Evolutionary conservation across 2,888 invertebrate genomes (phyloP).

Genomic region (Lydus trimaculatus): DNA sequence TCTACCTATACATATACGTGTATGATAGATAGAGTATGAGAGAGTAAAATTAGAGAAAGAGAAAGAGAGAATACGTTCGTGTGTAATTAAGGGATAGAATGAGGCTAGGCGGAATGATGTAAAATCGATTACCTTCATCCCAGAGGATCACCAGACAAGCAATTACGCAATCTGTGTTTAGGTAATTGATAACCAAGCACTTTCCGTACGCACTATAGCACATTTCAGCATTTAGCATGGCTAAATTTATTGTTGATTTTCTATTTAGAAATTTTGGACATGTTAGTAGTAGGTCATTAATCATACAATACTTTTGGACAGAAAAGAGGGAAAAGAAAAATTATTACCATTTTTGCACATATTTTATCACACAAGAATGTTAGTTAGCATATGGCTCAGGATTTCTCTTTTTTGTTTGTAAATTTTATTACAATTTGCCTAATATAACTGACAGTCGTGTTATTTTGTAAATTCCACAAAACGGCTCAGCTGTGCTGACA

Average conservation of each 20-base stretch:
- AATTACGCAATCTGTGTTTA: slow-evolving; percentile 67
- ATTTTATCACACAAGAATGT: slow-evolving; percentile 10
- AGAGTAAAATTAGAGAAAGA: not conserved
- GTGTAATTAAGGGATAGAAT: slow-evolving; percentile 53
- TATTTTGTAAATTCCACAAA: not conserved
- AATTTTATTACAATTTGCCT: not conserved
- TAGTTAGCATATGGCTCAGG: too few species aligned
- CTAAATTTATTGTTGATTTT: not conserved
- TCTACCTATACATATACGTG: not conserved
- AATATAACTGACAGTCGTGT: not conserved
- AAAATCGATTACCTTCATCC: slow-evolving; percentile 57
- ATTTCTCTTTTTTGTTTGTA: too few species aligned
- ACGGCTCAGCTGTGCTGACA: not conserved
- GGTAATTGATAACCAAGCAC: slow-evolving; percentile 68
- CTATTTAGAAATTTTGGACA: not conserved
- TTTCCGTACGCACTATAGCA: slow-evolving; percentile 25
- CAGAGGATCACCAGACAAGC: slow-evolving; percentile 64
- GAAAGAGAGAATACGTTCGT: slow-evolving; percentile 34
- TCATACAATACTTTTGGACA: not conserved
- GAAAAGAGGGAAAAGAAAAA: not conserved
- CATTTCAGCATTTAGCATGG: not conserved
- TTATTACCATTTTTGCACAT: slow-evolving; percentile 1
- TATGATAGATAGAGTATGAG: not conserved
- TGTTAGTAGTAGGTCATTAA: not conserved
- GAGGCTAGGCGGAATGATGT: slow-evolving; percentile 52